These are phyloP conservation scores for Pycnonotus jocosus DNA, from an alignment of 2,113 vertebrate species.

Conservation along the genomic window DNA sequence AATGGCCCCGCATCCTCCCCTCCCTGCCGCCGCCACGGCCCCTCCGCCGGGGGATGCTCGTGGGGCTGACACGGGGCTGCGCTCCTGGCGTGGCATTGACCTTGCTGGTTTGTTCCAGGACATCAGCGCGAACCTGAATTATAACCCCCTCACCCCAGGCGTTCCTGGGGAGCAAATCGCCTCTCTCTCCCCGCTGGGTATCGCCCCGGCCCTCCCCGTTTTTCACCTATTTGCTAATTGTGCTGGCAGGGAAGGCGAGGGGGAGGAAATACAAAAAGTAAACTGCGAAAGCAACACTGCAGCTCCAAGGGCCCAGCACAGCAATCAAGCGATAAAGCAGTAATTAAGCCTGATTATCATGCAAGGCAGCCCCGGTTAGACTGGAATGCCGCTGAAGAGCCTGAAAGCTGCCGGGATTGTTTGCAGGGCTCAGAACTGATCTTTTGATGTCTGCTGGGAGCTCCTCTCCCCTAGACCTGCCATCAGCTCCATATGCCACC, in stretches of 20 bases:
- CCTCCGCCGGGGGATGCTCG: neutral
- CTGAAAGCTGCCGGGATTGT: constrained; percentile 64
- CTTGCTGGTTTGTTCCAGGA: neutral
- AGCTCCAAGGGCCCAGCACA: constrained; percentile 66
- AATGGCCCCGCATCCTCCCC: neutral
- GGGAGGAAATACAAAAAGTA: constrained; percentile 60
- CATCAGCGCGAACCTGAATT: neutral
- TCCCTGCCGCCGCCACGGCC: neutral
- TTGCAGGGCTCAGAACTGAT: constrained; percentile 59
- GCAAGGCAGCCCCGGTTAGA: constrained; percentile 72
- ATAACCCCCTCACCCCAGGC: neutral
- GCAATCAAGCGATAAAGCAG: constrained; percentile 71
- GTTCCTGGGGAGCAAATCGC: neutral
- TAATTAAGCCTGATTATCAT: constrained; percentile 79
- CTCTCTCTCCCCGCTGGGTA: neutral
- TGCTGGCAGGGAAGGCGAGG: constrained; percentile 22
- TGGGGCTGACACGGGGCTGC: neutral
- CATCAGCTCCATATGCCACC: constrained; percentile 10
- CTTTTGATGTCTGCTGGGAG: constrained; percentile 71
- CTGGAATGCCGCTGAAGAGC: constrained; percentile 73
- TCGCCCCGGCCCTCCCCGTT: neutral
- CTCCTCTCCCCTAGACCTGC: constrained; percentile 41
- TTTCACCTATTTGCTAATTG: constrained; percentile 49
- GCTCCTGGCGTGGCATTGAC: neutral
- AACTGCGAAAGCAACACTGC: constrained; percentile 55